Base-by-base conservation (phyloP, 2,797 vertebrate species). In the Phoxinus dragarum region DNA sequence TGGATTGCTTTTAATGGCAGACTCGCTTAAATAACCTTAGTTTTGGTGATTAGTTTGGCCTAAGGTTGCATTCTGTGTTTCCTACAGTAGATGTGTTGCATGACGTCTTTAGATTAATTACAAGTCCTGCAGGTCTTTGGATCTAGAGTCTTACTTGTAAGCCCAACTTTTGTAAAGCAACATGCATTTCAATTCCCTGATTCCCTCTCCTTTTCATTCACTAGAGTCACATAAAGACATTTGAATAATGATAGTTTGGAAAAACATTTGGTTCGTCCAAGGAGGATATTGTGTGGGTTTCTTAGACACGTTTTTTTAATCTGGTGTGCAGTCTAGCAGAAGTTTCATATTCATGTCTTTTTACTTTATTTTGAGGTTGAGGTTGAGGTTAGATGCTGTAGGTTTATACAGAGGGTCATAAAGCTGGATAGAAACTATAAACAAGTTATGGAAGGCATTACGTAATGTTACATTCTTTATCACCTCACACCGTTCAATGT, bases 71-170 rank as follows among this genome's bases (percentile, higher is more conserved):
- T 72, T 75, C 76, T 85, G 84, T 71, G 72, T 21, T 34, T 80
- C 67, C 7, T 61, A 49, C 47, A 49, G 47, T 49, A 47, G 52
- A 72, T 49, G 40, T 80, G 49, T 59, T 34, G 67, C 38, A 42
- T 72, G 84, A 68, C 76, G 21, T 80, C 67, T 72, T 80, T 72
- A 85, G 84, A 85, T 85, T 85, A 80, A 85, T 85, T 85, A 23
- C 66, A 47, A 61, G 75, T 72, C 83, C 83, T 79, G 64, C 75
- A 79, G 83, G 74, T 59, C 19, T 85, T 85, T 85, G 52, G 67
- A 79, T 80, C 54, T 59, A 54, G 75, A 71, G n/a, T 78, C 47
- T 23, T n/a, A 56, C 61, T 42, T 77, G 47, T 59, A 69, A 69
- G 36, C 31, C 72, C 81, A 76, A 66, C 8, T 67, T 84, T 78